A percentile compares a stretch with the other conserved stretches of the same genome.
These are phyloP conservation scores for Psettodes erumei DNA, from an alignment of 2,113 vertebrate species.

Conservation along the genomic window DNA sequence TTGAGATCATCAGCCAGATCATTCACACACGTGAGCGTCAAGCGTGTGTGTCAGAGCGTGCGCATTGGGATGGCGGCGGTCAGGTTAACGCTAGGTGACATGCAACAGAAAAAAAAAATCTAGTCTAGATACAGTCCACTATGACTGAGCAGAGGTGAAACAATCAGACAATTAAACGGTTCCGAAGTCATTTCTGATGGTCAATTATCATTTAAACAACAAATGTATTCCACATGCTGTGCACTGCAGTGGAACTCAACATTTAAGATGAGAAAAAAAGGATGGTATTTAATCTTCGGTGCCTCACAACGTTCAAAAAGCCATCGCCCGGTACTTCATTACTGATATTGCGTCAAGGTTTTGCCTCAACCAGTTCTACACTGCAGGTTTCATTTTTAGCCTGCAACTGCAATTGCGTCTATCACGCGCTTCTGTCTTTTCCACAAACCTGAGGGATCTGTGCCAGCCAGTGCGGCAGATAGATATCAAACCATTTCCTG, in stretches of 20 bases:
- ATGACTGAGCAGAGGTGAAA: no score
- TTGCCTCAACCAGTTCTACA: background rate
- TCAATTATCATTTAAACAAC: no score
- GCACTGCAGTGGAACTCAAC: no score
- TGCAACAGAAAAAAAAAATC: background rate
- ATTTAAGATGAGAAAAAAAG: no score
- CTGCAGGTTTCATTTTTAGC: background rate
- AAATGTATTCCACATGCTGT: no score
- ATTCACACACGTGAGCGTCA: constrained; percentile 6
- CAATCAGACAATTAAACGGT: background rate
- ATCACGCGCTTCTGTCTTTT: background rate
- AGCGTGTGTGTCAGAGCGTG: background rate
- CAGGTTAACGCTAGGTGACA: background rate
- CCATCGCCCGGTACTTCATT: no score
- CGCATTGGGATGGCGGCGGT: background rate
- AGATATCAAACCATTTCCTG: background rate
- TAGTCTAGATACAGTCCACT: no score
- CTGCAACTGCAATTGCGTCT: background rate
- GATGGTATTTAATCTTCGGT: no score
- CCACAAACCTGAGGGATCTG: background rate
- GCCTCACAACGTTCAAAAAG: no score
- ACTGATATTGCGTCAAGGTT: background rate
- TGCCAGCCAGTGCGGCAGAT: background rate
- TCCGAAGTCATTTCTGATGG: no score
- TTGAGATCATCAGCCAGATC: constrained; percentile 70